Evolutionary conservation across 2,113 vertebrate genomes (phyloP).

Genomic region (Syrrhaptes paradoxus): DNA sequence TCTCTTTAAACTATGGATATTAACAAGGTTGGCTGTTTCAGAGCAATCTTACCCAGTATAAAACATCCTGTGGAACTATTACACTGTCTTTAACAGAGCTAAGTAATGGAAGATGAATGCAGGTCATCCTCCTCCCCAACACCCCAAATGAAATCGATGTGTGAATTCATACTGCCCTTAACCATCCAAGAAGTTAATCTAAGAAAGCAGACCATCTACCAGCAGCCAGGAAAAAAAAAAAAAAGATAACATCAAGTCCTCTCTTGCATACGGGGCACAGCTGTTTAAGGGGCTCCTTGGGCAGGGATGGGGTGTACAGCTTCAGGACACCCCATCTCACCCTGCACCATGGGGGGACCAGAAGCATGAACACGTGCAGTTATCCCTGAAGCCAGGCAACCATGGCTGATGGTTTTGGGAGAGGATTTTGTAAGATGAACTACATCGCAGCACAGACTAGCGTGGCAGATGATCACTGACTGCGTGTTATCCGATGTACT

Average conservation of each 20-base stretch:
- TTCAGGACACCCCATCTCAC: not conserved
- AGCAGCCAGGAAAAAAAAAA: not conserved
- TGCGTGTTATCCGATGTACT: not conserved
- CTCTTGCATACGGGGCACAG: too few relatives aligned
- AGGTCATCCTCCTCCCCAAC: not conserved
- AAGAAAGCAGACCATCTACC: not conserved
- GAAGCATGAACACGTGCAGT: rapidly evolving
- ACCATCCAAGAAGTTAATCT: not conserved
- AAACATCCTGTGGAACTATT: not conserved
- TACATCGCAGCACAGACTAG: not conserved
- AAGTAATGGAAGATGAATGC: not conserved
- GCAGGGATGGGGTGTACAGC: not conserved
- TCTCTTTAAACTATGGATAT: not conserved
- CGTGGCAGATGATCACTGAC: not conserved
- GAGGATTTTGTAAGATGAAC: not conserved
- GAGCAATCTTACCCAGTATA: not conserved
- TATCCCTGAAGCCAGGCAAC: not conserved
- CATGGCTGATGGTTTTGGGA: rapidly evolving
- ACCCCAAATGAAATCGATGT: not conserved
- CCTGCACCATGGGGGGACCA: rapidly evolving
- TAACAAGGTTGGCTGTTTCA: not conserved
- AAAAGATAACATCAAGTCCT: too few relatives aligned
- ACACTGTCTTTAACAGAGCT: not conserved
- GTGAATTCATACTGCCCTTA: not conserved
- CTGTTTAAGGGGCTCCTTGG: not conserved